phyloP scores from a whole-genome alignment of 2,888 invertebrate species.

The Lysandra coridon region DNA sequence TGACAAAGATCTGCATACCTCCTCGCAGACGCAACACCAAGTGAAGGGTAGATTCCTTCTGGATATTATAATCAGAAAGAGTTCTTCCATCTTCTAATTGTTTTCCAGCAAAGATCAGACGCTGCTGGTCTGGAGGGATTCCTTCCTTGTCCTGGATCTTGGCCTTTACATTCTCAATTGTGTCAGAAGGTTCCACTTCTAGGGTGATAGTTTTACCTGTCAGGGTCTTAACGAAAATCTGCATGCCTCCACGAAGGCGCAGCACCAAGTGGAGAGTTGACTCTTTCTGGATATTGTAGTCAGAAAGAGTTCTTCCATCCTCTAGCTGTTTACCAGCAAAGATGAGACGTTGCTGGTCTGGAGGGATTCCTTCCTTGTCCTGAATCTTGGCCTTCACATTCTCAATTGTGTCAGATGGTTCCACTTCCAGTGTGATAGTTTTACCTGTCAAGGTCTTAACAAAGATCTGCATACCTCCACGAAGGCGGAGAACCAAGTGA shows the following conservation, averaged over 20 bases:
- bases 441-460: conserved; percentile 56
- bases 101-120: conserved; percentile 50
- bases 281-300: conserved; percentile 54
- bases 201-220: conserved; percentile 52
- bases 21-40: conserved; percentile 51
- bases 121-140: conserved; percentile 51
- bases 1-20: conserved; percentile 56
- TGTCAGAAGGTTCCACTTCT: conserved; percentile 49
- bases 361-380: conserved; percentile 57
- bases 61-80: conserved; percentile 51
- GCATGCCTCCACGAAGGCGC: conserved; percentile 50
- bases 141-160: conserved; percentile 52
- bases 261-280: conserved; percentile 48
- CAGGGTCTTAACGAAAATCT: conserved; percentile 51
- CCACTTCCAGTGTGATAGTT: conserved; percentile 53
- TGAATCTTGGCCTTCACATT: conserved; percentile 58
- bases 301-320: conserved; percentile 55
- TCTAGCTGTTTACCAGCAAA: conserved; percentile 57
- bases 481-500: conserved; percentile 60
- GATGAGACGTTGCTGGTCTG: conserved; percentile 55
- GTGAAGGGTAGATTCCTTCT: conserved; percentile 55
- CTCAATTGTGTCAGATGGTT: conserved; percentile 53
- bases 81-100: conserved; percentile 51
- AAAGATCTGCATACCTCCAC: conserved; percentile 53
- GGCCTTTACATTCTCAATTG: conserved; percentile 51